A percentile compares a stretch with the other conserved stretches of the same genome.
These are phyloP conservation scores for Limosa lapponica DNA, from an alignment of 2,797 vertebrate genomes.

Conservation along the genomic window DNA sequence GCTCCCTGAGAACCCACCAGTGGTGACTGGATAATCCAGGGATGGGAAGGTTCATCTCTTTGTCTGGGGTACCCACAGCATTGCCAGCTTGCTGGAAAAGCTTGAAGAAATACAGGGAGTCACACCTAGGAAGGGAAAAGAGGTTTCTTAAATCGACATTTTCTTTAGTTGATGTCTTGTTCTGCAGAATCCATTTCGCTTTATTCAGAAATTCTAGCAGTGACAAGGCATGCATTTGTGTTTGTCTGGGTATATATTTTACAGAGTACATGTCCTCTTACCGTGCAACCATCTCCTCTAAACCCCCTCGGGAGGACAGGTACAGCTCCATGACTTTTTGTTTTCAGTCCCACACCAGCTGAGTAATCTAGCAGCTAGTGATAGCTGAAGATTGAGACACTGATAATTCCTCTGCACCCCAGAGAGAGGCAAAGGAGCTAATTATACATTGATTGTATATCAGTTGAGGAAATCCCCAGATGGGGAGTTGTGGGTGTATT, in stretches of 20 bases:
- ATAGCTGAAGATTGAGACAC: not conserved
- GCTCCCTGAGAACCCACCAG: not conserved
- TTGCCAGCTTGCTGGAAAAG: not conserved
- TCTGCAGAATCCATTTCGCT: not conserved
- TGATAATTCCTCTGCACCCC: constrained; percentile 6
- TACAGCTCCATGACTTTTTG: not conserved
- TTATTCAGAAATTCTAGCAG: not conserved
- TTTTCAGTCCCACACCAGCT: not conserved
- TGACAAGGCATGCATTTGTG: not conserved
- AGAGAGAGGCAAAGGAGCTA: constrained; percentile 5
- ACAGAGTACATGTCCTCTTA: not conserved
- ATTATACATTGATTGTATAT: not conserved
- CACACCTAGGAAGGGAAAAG: not conserved
- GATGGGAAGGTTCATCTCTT: not conserved
- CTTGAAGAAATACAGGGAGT: not conserved
- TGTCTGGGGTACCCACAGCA: not conserved
- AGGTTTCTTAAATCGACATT: not conserved
- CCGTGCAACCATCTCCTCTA: not conserved
- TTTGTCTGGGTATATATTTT: not conserved
- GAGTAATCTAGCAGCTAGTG: constrained; percentile 12
- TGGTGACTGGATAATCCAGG: not conserved
- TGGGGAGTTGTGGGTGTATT: constrained; percentile 31
- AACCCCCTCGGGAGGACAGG: not conserved
- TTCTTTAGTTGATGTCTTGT: not conserved
- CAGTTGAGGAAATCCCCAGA: constrained; percentile 59